Evolutionary conservation across 2,113 vertebrate species (phyloP).

Genomic region (Calidris pygmaea): DNA sequence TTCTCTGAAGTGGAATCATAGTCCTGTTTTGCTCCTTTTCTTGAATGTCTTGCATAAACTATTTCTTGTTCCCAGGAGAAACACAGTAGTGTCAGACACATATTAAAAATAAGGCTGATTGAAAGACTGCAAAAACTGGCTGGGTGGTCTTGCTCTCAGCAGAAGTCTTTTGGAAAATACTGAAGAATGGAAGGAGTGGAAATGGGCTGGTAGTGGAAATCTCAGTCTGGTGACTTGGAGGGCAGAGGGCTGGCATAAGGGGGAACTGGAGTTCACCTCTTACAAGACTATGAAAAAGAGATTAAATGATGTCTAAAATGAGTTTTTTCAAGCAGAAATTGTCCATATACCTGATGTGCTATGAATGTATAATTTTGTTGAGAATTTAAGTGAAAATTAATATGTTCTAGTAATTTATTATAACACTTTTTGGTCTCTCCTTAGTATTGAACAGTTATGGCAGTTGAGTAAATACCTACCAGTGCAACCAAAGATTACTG

Average conservation of each 20-base stretch:
- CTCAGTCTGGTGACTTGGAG: background rate
- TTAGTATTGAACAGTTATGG: background rate
- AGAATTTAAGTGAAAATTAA: background rate
- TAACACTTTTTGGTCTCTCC: background rate
- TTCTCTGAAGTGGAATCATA: background rate
- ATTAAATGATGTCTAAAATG: background rate
- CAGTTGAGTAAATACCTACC: background rate
- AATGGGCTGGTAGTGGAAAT: background rate
- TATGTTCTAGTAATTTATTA: background rate
- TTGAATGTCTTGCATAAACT: background rate
- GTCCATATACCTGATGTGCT: accelerated
- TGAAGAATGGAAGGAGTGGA: background rate
- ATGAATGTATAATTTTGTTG: background rate
- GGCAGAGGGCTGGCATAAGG: background rate
- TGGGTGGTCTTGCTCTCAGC: background rate
- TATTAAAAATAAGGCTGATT: background rate
- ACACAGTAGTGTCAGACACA: background rate
- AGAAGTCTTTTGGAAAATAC: background rate
- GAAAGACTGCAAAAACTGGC: background rate
- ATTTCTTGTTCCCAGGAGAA: background rate
- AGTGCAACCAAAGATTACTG: background rate
- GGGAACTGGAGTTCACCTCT: background rate
- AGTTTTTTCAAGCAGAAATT: background rate
- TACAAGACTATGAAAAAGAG: accelerated
- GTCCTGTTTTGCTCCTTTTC: background rate